These are phyloP conservation scores for Bovichtus variegatus DNA, from an alignment of 2,797 vertebrate species.

Conservation along the genomic window DNA sequence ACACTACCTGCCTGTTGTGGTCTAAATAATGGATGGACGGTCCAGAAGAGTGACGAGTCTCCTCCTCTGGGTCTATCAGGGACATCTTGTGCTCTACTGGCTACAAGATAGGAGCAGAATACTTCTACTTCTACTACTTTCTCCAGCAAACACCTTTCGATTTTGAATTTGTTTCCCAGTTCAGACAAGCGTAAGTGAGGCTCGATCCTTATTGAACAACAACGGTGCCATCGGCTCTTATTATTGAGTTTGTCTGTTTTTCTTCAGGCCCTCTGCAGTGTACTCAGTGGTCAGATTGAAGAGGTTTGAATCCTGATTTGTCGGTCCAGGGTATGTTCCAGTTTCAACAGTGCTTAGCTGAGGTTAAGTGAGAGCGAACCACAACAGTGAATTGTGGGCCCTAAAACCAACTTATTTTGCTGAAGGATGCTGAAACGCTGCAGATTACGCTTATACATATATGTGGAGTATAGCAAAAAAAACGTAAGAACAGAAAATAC, in stretches of 20 bases:
- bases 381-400: not conserved
- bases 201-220: too few relatives aligned
- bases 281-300: not conserved
- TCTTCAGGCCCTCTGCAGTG: not conserved
- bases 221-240: too few relatives aligned
- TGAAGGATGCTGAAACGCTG: not conserved
- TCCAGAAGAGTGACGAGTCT: not conserved
- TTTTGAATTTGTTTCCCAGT: too few relatives aligned
- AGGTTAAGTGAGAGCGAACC: not conserved
- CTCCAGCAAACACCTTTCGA: fast-evolving
- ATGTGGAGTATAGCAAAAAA: too few relatives aligned
- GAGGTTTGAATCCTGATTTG: not conserved
- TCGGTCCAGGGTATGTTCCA: not conserved
- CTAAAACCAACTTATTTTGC: not conserved
- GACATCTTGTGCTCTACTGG: not conserved
- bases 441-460: too few relatives aligned
- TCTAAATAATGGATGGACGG: slow-evolving; percentile 2
- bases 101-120: not conserved
- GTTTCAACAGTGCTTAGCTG: not conserved
- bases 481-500: too few relatives aligned
- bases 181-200: too few relatives aligned
- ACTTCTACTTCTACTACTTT: too few relatives aligned
- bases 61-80: not conserved
- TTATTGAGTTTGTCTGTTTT: too few relatives aligned
- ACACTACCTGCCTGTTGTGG: slow-evolving; percentile 13